Base-by-base conservation (phyloP, 2,113 vertebrate genomes). In the Arothron firmamentum region DNA sequence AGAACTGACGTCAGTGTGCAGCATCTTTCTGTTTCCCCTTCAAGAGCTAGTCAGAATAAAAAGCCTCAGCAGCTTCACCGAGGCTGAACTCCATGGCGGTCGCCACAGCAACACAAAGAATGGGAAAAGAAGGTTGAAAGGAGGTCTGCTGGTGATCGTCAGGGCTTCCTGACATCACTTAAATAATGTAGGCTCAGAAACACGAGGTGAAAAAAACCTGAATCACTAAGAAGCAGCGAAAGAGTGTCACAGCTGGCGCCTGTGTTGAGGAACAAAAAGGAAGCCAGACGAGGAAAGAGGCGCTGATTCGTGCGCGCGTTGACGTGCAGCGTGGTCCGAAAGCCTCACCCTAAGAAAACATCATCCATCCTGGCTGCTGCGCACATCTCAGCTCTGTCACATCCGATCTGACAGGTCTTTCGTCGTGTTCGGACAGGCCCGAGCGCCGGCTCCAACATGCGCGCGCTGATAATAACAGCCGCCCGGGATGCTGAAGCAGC, bases 391-490 rank as follows among this genome's bases (percentile, higher is more conserved):
- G 55, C 51, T 14, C 65, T 25, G 64, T 60, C 61, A 43, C 1
- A 18, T 59, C 23, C 23, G 9, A 21, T 47, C 51, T 1, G 0
- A 8, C 0, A 2, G 0, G 18, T 41, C 56, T 52, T 62, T 42
- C 42, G 38, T 77, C 38, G 46, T 12, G 41, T 41, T 70, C 13
- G 59, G 55, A 70, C 59, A 56, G 23, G 21, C 15, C 8, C 10
- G 9, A 55, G 31, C 5, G 21, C 1, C 9, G 23, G 41, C 56
- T 65, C 52, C 41, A 61, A 66, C 42, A 21, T 14, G 3, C 52
- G 41, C 54, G 54, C 21, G 46, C 0, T n/a, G 45, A 61, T 62
- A 72, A 75, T 67, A 74, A 65, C 34, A 68, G 59, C 46, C 48
- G 48, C 13, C 10, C 3, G 23, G 14, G 21, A 0, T 9, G 19